Conservation (phyloP, 2,888 invertebrate species). For the Corythucha ciliata region DNA sequence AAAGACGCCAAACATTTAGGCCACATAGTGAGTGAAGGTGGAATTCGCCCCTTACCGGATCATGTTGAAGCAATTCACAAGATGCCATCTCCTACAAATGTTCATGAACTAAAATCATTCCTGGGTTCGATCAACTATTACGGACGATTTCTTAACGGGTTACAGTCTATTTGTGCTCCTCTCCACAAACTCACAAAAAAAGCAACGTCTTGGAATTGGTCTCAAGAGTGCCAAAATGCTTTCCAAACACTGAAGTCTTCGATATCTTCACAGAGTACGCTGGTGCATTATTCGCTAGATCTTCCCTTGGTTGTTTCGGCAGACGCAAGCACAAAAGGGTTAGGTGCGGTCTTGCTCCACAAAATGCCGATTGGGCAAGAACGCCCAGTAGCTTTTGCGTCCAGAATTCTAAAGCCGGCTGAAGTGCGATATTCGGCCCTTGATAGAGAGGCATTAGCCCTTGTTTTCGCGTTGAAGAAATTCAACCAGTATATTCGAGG, state of each 20-base stretch:
- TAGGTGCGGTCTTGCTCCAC: constrained; percentile 22
- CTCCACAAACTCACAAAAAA: constrained; percentile 19
- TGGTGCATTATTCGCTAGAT: constrained; percentile 9
- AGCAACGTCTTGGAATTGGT: constrained; percentile 20
- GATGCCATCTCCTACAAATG: constrained; percentile 18
- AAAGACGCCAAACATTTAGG: constrained; percentile 4
- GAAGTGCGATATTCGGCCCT: constrained; percentile 18
- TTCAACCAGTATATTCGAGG: not conserved
- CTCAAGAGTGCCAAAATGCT: constrained; percentile 4
- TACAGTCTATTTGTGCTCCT: constrained; percentile 13
- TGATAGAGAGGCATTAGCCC: constrained; percentile 17
- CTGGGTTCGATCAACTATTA: constrained; percentile 26
- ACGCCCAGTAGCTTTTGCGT: constrained; percentile 20
- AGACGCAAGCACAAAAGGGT: constrained; percentile 20
- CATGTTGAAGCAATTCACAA: constrained; percentile 8
- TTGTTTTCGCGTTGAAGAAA: constrained; percentile 15
- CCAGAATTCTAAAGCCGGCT: not conserved
- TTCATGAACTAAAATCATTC: constrained; percentile 19
- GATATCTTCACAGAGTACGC: not conserved
- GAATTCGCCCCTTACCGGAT: constrained; percentile 3
- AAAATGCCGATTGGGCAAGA: constrained; percentile 10
- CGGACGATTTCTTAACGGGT: constrained; percentile 20
- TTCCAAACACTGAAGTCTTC: constrained; percentile 19
- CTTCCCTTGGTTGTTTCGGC: constrained; percentile 12
- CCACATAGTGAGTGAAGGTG: constrained; percentile 9